These are phyloP conservation scores for Automeris io DNA, from an alignment of 2,888 invertebrate species.

Conservation along the genomic window DNA sequence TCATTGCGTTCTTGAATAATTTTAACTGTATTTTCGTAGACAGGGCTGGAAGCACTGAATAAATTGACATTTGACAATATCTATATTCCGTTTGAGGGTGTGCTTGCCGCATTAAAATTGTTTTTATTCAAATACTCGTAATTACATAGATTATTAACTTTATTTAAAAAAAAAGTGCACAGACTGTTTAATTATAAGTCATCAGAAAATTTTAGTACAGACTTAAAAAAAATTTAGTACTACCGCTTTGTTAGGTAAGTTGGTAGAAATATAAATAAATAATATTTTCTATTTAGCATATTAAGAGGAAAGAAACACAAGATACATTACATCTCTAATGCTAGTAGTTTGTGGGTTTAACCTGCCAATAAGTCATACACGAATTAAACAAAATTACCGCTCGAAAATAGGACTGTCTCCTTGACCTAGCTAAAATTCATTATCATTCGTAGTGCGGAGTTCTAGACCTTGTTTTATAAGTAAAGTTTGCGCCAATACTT, in stretches of 20 bases:
- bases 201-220: neutral
- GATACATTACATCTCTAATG: slow-evolving; percentile 13
- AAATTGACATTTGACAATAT: slow-evolving; percentile 25
- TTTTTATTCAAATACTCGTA: neutral
- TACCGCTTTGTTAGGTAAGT: slow-evolving; percentile 1
- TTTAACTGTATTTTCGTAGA: too few species aligned
- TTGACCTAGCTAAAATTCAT: slow-evolving; percentile 51
- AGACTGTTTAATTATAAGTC: neutral
- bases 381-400: slow-evolving; percentile 36
- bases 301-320: slow-evolving; percentile 33
- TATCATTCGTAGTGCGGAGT: slow-evolving; percentile 24
- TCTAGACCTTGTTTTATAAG: slow-evolving; percentile 32
- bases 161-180: neutral
- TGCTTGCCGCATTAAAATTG: slow-evolving; percentile 21
- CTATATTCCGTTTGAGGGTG: slow-evolving; percentile 54
- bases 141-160: neutral
- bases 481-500: neutral
- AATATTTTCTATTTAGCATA: neutral
- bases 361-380: neutral
- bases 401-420: slow-evolving; percentile 24
- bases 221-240: too few species aligned
- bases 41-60: too few species aligned
- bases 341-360: slow-evolving; percentile 4
- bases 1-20: too few species aligned
- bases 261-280: neutral